Evolutionary conservation across 2,797 vertebrate species (phyloP).

Genomic region (Epinephelus coioides): DNA sequence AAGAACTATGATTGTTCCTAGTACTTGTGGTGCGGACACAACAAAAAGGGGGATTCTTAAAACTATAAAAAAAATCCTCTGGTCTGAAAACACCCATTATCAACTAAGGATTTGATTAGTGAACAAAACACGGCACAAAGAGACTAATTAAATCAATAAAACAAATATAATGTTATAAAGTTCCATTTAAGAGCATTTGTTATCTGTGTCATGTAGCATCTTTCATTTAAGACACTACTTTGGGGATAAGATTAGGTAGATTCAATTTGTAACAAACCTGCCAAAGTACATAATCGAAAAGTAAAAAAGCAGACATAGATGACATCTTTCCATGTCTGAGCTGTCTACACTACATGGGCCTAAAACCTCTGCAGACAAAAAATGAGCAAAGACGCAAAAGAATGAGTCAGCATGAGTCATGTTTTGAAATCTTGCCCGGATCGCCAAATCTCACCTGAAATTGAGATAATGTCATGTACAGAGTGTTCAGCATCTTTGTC

Average conservation of each 20-base stretch:
- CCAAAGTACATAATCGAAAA: not conserved
- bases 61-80: no score
- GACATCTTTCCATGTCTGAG: slow-evolving; percentile 12
- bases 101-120: no score
- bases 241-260: not conserved
- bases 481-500: slow-evolving; percentile 35
- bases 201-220: not conserved
- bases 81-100: no score
- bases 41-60: no score
- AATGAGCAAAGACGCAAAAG: slow-evolving; percentile 22
- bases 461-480: slow-evolving; percentile 33
- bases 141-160: not conserved
- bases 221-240: not conserved
- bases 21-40: no score
- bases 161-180: not conserved
- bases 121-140: not conserved
- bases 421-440: slow-evolving; percentile 37
- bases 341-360: slow-evolving; percentile 9
- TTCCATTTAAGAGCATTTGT: not conserved
- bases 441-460: slow-evolving; percentile 50
- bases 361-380: slow-evolving; percentile 37
- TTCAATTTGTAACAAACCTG: not conserved
- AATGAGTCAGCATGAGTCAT: slow-evolving; percentile 57
- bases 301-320: not conserved
- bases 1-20: no score